Conservation (phyloP, 1,140 invertebrate genomes). For the Galleria mellonella region DNA sequence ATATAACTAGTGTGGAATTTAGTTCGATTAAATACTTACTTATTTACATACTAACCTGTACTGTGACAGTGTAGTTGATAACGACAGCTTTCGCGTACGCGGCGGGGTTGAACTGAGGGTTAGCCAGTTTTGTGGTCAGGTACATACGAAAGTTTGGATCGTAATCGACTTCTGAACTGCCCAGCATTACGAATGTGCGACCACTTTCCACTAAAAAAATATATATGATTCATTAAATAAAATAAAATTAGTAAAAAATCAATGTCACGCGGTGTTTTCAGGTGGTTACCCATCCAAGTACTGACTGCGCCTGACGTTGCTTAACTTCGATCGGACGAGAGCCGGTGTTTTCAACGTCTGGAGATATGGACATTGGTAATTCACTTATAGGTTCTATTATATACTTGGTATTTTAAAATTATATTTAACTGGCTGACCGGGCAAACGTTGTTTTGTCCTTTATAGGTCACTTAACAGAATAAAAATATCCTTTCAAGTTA, state of each 20-base stretch:
- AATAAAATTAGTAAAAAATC: conserved; percentile 4
- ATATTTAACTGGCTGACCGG: no score
- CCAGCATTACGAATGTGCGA: conserved; percentile 85
- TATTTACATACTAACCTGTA: conserved; percentile 69
- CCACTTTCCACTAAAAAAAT: conserved; percentile 77
- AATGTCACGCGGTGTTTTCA: conserved; percentile 8
- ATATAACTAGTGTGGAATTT: no score
- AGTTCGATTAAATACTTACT: no score
- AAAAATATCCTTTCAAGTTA: no score
- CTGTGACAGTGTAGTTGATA: conserved; percentile 93
- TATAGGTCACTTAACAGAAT: no score
- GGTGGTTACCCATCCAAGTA: conserved; percentile 10
- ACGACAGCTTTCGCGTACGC: conserved; percentile 90
- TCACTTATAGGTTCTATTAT: no score
- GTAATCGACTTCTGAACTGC: conserved; percentile 92
- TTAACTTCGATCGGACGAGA: conserved; percentile 10
- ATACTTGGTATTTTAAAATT: no score
- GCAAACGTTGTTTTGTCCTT: no score
- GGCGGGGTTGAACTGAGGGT: conserved; percentile 88
- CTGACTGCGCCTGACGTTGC: conserved; percentile 7
- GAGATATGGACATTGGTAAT: conserved; percentile 6
- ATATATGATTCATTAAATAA: not conserved
- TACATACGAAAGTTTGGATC: conserved; percentile 91
- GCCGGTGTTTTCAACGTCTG: conserved; percentile 7
- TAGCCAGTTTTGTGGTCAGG: conserved; percentile 90